A percentile compares a stretch with the other conserved stretches of the same genome.
phyloP scores from a whole-genome alignment of 1,140 invertebrate genomes.

The Reticulitermes speratus region DNA sequence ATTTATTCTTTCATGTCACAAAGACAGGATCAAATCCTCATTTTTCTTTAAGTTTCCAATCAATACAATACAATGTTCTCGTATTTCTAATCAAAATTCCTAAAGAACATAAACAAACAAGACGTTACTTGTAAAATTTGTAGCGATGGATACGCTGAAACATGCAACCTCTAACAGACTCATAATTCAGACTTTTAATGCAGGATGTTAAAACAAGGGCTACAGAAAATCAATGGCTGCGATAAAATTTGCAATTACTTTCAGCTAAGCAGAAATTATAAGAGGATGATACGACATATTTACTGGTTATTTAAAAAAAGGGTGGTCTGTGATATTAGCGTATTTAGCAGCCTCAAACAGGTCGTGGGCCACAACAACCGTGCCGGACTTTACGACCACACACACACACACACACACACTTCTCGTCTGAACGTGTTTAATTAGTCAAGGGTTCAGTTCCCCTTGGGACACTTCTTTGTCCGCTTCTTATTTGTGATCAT shows the following conservation, averaged over 20 bases:
- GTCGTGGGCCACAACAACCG: not conserved
- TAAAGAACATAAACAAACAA: not conserved
- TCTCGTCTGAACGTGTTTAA: too few species aligned
- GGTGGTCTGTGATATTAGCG: not conserved
- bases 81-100: not conserved
- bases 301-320: not conserved
- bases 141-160: not conserved
- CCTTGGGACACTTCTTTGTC: too few species aligned
- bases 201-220: not conserved
- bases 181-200: not conserved
- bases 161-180: not conserved
- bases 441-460: too few species aligned
- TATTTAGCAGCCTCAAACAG: not conserved
- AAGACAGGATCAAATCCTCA: not conserved
- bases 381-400: not conserved
- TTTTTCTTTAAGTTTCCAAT: not conserved
- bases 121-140: not conserved
- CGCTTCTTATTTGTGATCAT: too few species aligned
- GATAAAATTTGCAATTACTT: not conserved
- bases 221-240: not conserved
- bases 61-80: not conserved
- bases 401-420: too few species aligned
- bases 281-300: not conserved
- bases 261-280: constrained; percentile 9
- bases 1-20: not conserved